Conservation (phyloP, 2,888 invertebrate genomes). For the Linnaemya vulpina region DNA sequence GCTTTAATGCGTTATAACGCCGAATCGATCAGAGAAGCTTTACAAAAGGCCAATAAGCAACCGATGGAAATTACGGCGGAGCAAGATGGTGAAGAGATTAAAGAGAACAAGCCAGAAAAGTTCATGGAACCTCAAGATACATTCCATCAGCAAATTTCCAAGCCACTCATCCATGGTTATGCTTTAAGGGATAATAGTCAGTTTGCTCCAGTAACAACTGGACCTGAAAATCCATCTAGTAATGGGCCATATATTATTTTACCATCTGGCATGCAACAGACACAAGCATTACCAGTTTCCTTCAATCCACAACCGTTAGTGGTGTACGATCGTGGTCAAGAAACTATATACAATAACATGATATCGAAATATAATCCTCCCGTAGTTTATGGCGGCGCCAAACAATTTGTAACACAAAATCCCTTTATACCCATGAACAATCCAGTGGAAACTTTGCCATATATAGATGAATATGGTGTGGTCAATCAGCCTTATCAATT, state of each 20-base stretch:
- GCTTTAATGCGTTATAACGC: conserved; percentile 81
- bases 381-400: neutral
- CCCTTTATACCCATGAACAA: conserved; percentile 39
- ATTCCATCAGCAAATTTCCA: conserved; percentile 18
- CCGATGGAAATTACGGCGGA: conserved; percentile 77
- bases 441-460: conserved; percentile 35
- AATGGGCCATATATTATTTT: conserved; percentile 1
- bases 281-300: conserved; percentile 2
- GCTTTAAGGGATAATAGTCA: conserved; percentile 9
- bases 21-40: conserved; percentile 79
- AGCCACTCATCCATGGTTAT: conserved; percentile 10
- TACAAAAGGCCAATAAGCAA: conserved; percentile 76
- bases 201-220: neutral
- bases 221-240: neutral
- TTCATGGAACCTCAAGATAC: conserved; percentile 26
- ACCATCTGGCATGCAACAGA: conserved; percentile 5
- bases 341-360: conserved; percentile 12
- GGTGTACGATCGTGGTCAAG: neutral
- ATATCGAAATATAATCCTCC: conserved; percentile 41
- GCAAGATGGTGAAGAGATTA: conserved; percentile 34
- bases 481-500: conserved; percentile 34
- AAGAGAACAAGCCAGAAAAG: neutral
- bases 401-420: conserved; percentile 43
- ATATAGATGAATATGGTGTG: conserved; percentile 41
- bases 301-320: conserved; percentile 9